These are phyloP conservation scores for Criorhina ranunculi DNA, from an alignment of 2,888 invertebrate genomes.

Conservation along the genomic window DNA sequence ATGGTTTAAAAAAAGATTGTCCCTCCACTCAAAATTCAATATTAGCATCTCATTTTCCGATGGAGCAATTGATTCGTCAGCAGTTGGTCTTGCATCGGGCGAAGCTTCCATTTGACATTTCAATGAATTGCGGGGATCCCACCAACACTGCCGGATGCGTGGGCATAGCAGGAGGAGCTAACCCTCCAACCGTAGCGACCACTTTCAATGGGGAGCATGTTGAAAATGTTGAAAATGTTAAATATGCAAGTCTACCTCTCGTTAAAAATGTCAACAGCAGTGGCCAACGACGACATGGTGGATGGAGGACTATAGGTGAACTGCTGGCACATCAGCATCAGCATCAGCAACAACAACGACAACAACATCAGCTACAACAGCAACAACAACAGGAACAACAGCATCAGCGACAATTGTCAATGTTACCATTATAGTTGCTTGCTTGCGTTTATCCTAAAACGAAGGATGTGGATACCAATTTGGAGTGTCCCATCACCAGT, in stretches of 20 bases:
- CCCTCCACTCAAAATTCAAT: constrained; percentile 65
- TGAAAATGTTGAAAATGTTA: constrained; percentile 60
- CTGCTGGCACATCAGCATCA: constrained; percentile 47
- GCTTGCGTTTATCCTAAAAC: constrained; percentile 36
- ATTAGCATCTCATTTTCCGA: constrained; percentile 70
- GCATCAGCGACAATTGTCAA: constrained; percentile 49
- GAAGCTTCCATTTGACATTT: constrained; percentile 62
- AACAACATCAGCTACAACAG: constrained; percentile 34
- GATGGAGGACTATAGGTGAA: constrained; percentile 38
- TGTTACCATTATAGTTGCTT: constrained; percentile 24
- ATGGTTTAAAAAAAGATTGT: constrained; percentile 37
- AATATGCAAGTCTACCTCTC: constrained; percentile 60
- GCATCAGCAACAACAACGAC: constrained; percentile 12
- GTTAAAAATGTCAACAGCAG: constrained; percentile 54
- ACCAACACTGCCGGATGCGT: neutral
- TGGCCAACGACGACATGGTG: neutral
- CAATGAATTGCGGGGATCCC: constrained; percentile 49
- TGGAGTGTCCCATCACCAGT: constrained; percentile 2
- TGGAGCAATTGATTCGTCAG: constrained; percentile 68
- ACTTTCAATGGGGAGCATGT: constrained; percentile 28
- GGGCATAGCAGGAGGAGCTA: neutral
- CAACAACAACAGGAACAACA: constrained; percentile 23
- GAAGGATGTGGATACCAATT: constrained; percentile 23
- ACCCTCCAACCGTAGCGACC: constrained; percentile 12
- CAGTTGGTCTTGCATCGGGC: constrained; percentile 57